These are phyloP conservation scores for Monochamus alternatus DNA, from an alignment of 2,888 invertebrate species.

Conservation along the genomic window DNA sequence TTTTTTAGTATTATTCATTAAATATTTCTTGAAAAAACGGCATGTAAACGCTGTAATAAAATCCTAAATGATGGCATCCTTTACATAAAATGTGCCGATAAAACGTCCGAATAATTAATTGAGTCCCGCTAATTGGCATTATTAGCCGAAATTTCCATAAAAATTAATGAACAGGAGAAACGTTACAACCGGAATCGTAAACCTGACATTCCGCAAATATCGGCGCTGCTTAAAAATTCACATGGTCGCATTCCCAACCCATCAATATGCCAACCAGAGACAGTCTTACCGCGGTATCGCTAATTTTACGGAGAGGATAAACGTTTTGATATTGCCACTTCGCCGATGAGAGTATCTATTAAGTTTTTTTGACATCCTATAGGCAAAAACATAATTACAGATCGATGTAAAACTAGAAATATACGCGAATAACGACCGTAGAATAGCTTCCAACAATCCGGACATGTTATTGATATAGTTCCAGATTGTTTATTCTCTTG, in stretches of 20 bases:
- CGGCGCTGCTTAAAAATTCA: neutral
- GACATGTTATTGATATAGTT: no score
- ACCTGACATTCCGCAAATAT: neutral
- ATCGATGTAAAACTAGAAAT: no score
- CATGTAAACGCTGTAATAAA: neutral
- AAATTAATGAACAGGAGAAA: constrained; percentile 6
- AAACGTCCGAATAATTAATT: constrained; percentile 23
- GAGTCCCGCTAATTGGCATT: constrained; percentile 1
- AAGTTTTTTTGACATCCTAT: no score
- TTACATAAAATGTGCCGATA: constrained; percentile 9
- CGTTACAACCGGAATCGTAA: constrained; percentile 5
- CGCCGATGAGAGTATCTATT: no score
- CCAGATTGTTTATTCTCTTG: no score
- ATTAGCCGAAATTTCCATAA: constrained; percentile 1
- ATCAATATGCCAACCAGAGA: neutral
- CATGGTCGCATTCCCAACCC: neutral
- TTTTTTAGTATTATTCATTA: no score
- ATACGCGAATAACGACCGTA: no score
- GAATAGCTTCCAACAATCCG: no score
- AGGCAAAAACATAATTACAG: no score
- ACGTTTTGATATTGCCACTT: neutral
- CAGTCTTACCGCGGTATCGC: neutral
- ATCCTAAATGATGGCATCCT: neutral
- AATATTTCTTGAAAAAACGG: neutral
- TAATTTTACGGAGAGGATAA: neutral